Evolutionary conservation across 35 echinoderm and acorn worm species (phyloP).

Genomic region (Holothuria glaberrima): DNA sequence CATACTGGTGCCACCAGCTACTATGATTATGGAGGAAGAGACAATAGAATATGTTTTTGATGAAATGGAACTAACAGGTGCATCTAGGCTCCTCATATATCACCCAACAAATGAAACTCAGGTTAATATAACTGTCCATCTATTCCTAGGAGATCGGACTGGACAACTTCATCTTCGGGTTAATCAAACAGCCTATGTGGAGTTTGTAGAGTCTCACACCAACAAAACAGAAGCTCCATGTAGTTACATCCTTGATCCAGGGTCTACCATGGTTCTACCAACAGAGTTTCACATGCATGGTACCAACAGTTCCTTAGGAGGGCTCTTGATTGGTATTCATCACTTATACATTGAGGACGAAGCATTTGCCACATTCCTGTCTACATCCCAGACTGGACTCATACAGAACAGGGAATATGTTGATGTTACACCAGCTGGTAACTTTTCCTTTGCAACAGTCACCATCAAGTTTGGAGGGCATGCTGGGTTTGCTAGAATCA

Average conservation of each 20-base stretch:
- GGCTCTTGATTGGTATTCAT: conserved; percentile 81
- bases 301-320: conserved; percentile 78
- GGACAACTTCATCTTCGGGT: conserved; percentile 80
- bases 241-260: conserved; percentile 80
- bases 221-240: conserved; percentile 90
- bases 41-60: conserved; percentile 78
- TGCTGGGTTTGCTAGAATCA: conserved; percentile 72
- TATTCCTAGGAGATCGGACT: conserved; percentile 82
- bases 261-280: conserved; percentile 71
- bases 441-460: conserved; percentile 90
- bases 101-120: conserved; percentile 84
- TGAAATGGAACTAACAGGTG: conserved; percentile 90
- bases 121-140: conserved; percentile 82
- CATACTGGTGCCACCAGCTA: conserved; percentile 74
- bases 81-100: conserved; percentile 75
- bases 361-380: conserved; percentile 72
- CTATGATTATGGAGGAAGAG: conserved; percentile 79
- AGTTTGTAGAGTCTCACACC: conserved; percentile 73
- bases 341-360: conserved; percentile 88
- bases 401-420: conserved; percentile 76
- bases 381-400: conserved; percentile 77
- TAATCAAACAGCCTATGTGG: conserved; percentile 87
- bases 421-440: conserved; percentile 74
- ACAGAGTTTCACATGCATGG: conserved; percentile 93
- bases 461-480: conserved; percentile 81